Evolutionary conservation across 2,888 invertebrate species (phyloP).

Genomic region (Hecatera dysodea): DNA sequence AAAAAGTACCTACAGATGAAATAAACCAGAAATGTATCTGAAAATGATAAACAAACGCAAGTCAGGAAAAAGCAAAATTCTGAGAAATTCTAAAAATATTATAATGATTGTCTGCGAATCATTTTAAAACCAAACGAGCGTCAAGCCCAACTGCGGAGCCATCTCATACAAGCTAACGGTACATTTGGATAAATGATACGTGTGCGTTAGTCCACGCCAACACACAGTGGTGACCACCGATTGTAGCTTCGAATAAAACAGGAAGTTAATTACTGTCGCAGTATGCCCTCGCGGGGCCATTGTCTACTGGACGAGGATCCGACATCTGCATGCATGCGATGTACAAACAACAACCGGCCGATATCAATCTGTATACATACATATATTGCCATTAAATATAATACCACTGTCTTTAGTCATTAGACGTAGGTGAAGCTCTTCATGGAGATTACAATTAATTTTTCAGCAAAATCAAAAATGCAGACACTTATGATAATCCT

Average conservation of each 20-base stretch:
- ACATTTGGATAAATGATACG: constrained; percentile 60
- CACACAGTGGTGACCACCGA: constrained; percentile 45
- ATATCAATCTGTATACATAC: constrained; percentile 20
- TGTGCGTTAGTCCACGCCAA: constrained; percentile 50
- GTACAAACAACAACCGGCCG: constrained; percentile 15
- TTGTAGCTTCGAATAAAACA: constrained; percentile 64
- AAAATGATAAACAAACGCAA: constrained; percentile 20
- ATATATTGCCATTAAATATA: constrained; percentile 10
- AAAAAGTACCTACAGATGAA: constrained; percentile 6
- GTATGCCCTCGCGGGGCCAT: constrained; percentile 62
- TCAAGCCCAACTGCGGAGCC: constrained; percentile 35
- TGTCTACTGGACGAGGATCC: constrained; percentile 52
- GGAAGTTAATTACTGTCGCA: constrained; percentile 70
- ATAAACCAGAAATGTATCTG: constrained; percentile 17
- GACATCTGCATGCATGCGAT: constrained; percentile 53
- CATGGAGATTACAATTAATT: not conserved
- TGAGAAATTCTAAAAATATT: constrained; percentile 51
- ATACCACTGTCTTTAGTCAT: not conserved
- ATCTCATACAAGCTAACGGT: constrained; percentile 59
- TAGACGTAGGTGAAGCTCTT: not conserved
- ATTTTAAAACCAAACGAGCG: constrained; percentile 46
- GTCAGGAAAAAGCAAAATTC: constrained; percentile 36
- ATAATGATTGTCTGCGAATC: constrained; percentile 55
- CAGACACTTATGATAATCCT: not conserved
- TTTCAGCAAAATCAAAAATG: not conserved